Percentiles rank a stretch among this genome's conserved stretches.
phyloP scores from a whole-genome alignment of 2,113 vertebrate genomes.

The Periophthalmodon schlosseri region DNA sequence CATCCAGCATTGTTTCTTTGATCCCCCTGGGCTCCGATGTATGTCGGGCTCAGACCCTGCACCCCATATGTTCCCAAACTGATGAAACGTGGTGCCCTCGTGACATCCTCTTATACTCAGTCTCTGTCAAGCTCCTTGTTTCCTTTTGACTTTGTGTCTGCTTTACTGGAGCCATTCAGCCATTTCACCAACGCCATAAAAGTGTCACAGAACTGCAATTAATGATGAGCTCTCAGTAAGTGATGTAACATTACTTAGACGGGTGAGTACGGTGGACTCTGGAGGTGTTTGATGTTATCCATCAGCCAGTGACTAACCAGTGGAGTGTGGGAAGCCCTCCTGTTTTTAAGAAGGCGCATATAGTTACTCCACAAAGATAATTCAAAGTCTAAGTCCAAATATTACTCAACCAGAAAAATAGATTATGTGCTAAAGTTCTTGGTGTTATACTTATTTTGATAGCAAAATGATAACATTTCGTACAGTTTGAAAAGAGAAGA shows the following conservation, averaged over 20 bases:
- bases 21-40: conserved; percentile 48
- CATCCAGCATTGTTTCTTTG: conserved; percentile 35
- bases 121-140: conserved; percentile 49
- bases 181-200: conserved; percentile 55
- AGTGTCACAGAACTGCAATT: conserved; percentile 51
- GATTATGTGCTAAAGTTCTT: neutral
- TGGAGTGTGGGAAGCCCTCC: conserved; percentile 7
- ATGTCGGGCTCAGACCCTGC: conserved; percentile 30
- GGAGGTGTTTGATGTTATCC: conserved; percentile 10
- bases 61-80: conserved; percentile 46
- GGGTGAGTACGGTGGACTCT: conserved; percentile 13
- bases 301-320: conserved; percentile 1
- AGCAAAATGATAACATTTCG: neutral
- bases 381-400: conserved; percentile 27
- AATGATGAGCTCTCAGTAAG: conserved; percentile 49
- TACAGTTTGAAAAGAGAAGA: conserved; percentile 23
- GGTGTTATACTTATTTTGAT: neutral
- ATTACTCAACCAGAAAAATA: conserved; percentile 5
- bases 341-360: too few species aligned
- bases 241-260: conserved; percentile 47
- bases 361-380: neutral
- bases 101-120: conserved; percentile 35
- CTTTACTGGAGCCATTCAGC: conserved; percentile 38
- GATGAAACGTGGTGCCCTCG: conserved; percentile 45
- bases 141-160: conserved; percentile 13